Evolutionary conservation across 2,888 invertebrate species (phyloP).

Genomic region (Pollenia amentaria): DNA sequence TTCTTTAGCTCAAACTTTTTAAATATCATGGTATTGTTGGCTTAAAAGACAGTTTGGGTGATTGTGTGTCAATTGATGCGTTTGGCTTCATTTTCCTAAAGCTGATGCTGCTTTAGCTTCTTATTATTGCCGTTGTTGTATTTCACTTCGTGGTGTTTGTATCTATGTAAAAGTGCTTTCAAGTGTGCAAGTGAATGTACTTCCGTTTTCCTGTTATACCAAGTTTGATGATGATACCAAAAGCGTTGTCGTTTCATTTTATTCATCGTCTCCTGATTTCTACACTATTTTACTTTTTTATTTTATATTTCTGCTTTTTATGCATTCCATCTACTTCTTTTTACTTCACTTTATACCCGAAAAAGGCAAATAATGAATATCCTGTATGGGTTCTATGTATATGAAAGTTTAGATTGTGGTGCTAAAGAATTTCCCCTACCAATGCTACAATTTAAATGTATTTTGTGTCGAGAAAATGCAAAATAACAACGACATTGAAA

Average conservation of each 20-base stretch:
- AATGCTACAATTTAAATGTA: constrained; percentile 48
- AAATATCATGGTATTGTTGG: constrained; percentile 61
- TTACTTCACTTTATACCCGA: constrained; percentile 28
- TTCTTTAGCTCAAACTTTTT: constrained; percentile 36
- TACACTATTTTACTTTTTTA: constrained; percentile 34
- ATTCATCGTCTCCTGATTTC: constrained; percentile 46
- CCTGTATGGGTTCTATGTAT: constrained; percentile 43
- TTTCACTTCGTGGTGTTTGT: neutral
- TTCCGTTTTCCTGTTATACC: constrained; percentile 69
- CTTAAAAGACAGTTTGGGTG: constrained; percentile 66
- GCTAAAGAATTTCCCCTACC: constrained; percentile 29
- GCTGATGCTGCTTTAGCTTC: constrained; percentile 7
- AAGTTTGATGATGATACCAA: constrained; percentile 69
- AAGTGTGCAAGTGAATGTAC: constrained; percentile 72
- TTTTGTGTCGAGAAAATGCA: constrained; percentile 58
- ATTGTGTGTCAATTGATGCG: constrained; percentile 73
- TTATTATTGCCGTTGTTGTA: constrained; percentile 14
- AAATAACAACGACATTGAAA: constrained; percentile 82
- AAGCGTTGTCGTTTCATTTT: constrained; percentile 38
- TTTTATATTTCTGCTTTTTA: constrained; percentile 8
- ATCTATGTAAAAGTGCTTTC: constrained; percentile 48
- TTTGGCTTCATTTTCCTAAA: constrained; percentile 59
- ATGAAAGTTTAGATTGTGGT: constrained; percentile 60
- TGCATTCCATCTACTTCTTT: neutral
- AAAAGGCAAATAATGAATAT: constrained; percentile 74